Evolutionary conservation across 2,113 vertebrate species (phyloP).

Genomic region (Phyllostomus hastatus): DNA sequence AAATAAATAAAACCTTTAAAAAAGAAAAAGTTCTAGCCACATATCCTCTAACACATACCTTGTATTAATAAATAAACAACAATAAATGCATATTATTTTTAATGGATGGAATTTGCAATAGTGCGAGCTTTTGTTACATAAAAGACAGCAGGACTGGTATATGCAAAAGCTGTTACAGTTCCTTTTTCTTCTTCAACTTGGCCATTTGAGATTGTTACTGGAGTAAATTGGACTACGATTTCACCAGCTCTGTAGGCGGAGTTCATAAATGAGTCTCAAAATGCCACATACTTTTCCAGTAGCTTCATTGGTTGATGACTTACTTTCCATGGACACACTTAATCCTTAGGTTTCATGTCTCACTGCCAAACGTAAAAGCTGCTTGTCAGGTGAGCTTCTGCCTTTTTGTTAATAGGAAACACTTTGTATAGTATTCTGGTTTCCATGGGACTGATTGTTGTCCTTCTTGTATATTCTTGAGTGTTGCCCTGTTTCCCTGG

Average conservation of each 20-base stretch:
- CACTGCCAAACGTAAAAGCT: not conserved
- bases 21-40: not conserved
- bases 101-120: constrained; percentile 10
- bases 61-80: not conserved
- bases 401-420: constrained; percentile 2
- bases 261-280: constrained; percentile 6
- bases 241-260: constrained; percentile 9
- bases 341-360: not conserved
- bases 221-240: constrained; percentile 35
- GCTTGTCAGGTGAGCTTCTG: not conserved
- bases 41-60: not conserved
- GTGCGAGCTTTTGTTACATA: constrained; percentile 22
- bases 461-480: not conserved
- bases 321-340: not conserved
- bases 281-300: not conserved
- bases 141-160: constrained; percentile 15
- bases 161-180: constrained; percentile 39
- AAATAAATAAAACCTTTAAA: no score
- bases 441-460: not conserved
- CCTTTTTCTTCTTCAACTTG: constrained; percentile 26
- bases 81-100: constrained; percentile 5
- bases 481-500: not conserved
- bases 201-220: not conserved
- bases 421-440: not conserved
- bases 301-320: constrained; percentile 13